These are phyloP conservation scores for Trichonephila clavata DNA, from an alignment of 1,140 invertebrate genomes.

Conservation along the genomic window DNA sequence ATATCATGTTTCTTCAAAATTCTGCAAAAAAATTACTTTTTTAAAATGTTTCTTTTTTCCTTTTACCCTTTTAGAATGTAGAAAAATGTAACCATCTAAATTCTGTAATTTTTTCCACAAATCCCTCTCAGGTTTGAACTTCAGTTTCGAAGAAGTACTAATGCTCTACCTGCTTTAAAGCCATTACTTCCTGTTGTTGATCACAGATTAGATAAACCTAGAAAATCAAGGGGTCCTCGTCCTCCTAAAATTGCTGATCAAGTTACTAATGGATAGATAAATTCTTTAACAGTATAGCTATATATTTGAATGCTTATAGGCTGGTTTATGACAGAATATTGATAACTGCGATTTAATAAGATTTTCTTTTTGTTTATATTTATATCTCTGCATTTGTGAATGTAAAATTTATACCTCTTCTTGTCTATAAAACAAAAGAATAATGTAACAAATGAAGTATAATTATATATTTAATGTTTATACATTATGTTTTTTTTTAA, in stretches of 20 bases:
- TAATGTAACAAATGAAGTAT: no score
- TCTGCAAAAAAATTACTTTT: no score
- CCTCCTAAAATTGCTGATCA: slow-evolving; percentile 60
- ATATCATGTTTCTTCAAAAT: no score
- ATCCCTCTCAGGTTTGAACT: slow-evolving; percentile 65
- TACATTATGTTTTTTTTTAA: no score
- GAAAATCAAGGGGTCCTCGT: slow-evolving; percentile 65
- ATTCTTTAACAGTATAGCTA: neutral
- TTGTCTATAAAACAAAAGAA: no score
- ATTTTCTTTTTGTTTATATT: neutral
- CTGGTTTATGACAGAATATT: slow-evolving; percentile 9
- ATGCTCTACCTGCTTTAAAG: slow-evolving; percentile 72
- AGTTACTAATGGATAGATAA: slow-evolving; percentile 63
- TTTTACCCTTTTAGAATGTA: neutral
- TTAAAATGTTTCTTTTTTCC: no score
- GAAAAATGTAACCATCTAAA: neutral
- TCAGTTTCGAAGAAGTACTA: slow-evolving; percentile 72
- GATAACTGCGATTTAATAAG: neutral
- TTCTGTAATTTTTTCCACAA: neutral
- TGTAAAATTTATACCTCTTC: neutral
- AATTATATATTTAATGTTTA: no score
- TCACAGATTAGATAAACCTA: slow-evolving; percentile 71
- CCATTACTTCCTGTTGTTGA: slow-evolving; percentile 75
- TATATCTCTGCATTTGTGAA: neutral
- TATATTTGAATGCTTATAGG: slow-evolving; percentile 7